A percentile compares a stretch with the other conserved stretches of the same genome.
phyloP scores from a whole-genome alignment of 2,113 vertebrate genomes.

The Sinocyclocheilus maitianheensis region DNA sequence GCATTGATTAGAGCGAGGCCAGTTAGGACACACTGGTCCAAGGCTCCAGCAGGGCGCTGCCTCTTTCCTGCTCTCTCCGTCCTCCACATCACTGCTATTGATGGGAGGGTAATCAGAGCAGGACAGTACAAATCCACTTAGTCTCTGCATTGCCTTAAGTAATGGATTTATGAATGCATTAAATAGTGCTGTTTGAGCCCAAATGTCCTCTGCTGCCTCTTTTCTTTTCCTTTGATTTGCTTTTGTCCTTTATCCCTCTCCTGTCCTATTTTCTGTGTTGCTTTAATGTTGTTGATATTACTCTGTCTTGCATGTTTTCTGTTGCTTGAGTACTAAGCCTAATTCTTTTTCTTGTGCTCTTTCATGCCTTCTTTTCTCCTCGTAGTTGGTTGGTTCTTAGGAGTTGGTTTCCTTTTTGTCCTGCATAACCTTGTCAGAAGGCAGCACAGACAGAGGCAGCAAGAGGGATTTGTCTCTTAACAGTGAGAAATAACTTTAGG shows the following conservation, averaged over 20 bases:
- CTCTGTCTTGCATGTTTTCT: not conserved
- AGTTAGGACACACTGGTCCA: too few species aligned
- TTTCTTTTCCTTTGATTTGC: slow-evolving; percentile 37
- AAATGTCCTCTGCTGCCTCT: slow-evolving; percentile 59
- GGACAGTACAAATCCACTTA: slow-evolving; percentile 76
- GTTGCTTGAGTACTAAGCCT: not conserved
- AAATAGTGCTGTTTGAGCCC: slow-evolving; percentile 73
- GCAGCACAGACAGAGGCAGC: slow-evolving; percentile 6
- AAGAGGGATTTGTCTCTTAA: slow-evolving; percentile 22
- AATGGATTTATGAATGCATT: slow-evolving; percentile 82
- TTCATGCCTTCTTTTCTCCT: slow-evolving; percentile 59
- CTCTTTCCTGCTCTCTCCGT: not conserved
- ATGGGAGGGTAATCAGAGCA: slow-evolving; percentile 79
- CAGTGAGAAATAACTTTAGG: slow-evolving; percentile 18
- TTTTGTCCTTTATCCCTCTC: not conserved
- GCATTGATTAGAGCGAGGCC: slow-evolving; percentile 57
- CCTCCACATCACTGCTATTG: slow-evolving; percentile 78
- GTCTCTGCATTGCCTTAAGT: slow-evolving; percentile 76
- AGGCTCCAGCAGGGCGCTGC: slow-evolving; percentile 19
- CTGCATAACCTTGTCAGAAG: slow-evolving; percentile 45
- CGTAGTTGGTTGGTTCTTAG: too few species aligned
- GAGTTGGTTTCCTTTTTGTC: slow-evolving; percentile 45
- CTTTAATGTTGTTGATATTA: not conserved
- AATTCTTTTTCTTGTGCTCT: slow-evolving; percentile 33
- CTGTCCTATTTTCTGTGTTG: not conserved